These are phyloP conservation scores for Zalophus californianus DNA, from an alignment of 2,797 vertebrate species.

Conservation along the genomic window DNA sequence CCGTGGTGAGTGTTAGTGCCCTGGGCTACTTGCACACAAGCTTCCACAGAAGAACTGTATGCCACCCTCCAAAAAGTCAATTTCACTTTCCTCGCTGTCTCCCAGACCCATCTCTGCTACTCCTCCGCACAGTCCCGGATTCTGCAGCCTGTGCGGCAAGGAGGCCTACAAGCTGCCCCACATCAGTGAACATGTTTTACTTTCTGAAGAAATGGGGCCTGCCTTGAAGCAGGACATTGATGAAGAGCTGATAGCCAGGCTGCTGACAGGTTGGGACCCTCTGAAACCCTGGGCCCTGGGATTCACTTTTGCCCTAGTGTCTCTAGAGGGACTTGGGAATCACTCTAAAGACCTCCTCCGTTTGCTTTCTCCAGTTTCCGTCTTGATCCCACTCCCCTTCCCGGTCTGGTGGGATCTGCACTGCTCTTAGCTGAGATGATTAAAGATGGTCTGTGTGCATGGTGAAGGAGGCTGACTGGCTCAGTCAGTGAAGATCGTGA, in stretches of 20 bases:
- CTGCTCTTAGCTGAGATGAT: not conserved
- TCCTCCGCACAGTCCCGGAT: not conserved
- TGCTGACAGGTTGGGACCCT: not conserved
- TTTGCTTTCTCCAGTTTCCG: slow-evolving; percentile 38
- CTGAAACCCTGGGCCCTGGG: not conserved
- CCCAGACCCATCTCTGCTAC: not conserved
- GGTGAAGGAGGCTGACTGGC: not conserved
- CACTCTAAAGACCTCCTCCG: not conserved
- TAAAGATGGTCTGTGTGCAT: not conserved
- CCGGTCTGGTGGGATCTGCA: not conserved
- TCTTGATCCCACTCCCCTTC: not conserved
- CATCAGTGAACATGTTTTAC: not conserved
- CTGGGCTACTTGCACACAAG: not conserved
- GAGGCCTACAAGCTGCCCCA: not conserved
- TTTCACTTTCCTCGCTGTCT: not conserved
- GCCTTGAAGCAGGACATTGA: not conserved
- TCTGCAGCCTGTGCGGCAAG: not conserved
- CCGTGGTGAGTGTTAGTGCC: not conserved
- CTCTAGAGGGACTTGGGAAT: not conserved
- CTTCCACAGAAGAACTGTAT: not conserved
- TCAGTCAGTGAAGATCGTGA: not conserved
- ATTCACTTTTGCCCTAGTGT: not conserved
- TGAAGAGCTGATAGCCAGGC: not conserved
- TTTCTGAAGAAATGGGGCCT: not conserved
- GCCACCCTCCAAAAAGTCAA: not conserved